Evolutionary conservation across 1,140 invertebrate species (phyloP).

Genomic region (Homalodisca vitripennis): DNA sequence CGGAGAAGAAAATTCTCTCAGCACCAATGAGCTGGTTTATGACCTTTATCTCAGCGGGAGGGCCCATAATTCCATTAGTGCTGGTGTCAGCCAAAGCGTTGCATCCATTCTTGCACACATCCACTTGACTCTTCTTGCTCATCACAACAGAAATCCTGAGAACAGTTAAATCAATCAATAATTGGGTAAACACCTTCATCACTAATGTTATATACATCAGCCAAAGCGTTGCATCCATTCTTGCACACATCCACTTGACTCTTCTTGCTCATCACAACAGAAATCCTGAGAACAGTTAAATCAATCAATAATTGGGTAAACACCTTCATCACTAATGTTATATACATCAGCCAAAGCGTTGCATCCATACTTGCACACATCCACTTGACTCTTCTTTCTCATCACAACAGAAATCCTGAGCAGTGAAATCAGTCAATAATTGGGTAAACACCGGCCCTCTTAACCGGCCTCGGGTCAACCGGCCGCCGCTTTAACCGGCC

Average conservation of each 20-base stretch:
- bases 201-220: no score
- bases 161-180: no score
- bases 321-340: no score
- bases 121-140: slow-evolving; percentile 5
- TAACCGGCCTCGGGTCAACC: no score
- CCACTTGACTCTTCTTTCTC: slow-evolving; percentile 1
- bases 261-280: slow-evolving; percentile 6
- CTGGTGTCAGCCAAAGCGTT: slow-evolving; percentile 3
- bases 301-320: no score
- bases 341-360: not conserved
- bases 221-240: not conserved
- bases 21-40: slow-evolving; percentile 13
- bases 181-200: no score
- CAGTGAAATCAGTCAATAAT: no score
- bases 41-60: not conserved
- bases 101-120: slow-evolving; percentile 5
- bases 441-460: no score
- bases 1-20: not conserved
- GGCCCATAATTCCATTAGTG: not conserved
- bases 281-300: no score
- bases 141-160: not conserved
- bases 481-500: no score
- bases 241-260: not conserved
- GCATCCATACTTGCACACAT: slow-evolving; percentile 4
- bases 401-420: not conserved